Conservation (phyloP, 2,888 invertebrate species). For the Nysson spinosus region DNA sequence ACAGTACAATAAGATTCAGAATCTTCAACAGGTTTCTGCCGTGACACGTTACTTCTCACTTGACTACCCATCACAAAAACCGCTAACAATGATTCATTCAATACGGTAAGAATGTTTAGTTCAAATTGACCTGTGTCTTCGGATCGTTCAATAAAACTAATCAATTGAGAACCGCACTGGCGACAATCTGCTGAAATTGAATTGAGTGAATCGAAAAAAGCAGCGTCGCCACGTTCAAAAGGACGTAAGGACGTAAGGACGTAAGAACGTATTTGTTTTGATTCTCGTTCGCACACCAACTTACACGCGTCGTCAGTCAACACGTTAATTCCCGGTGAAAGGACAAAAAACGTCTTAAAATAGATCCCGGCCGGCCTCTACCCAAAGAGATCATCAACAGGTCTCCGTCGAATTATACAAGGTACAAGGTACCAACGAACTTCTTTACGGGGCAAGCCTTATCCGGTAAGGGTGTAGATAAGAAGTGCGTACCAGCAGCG, state of each 20-base stretch:
- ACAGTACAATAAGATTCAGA: too few species aligned
- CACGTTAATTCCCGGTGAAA: background rate
- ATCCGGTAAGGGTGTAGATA: background rate
- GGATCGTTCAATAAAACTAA: too few species aligned
- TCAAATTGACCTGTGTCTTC: too few species aligned
- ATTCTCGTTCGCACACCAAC: too few species aligned
- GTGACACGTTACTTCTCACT: conserved; percentile 10
- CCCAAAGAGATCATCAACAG: conserved; percentile 49
- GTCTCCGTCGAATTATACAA: conserved; percentile 37
- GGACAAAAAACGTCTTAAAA: too few species aligned
- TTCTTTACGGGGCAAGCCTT: background rate
- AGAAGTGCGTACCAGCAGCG: background rate
- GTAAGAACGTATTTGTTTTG: too few species aligned
- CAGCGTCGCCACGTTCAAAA: too few species aligned
- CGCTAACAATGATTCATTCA: background rate
- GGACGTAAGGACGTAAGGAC: too few species aligned
- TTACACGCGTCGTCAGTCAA: too few species aligned
- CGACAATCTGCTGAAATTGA: too few species aligned
- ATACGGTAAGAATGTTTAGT: background rate
- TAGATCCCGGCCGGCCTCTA: background rate
- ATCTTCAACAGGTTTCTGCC: conserved; percentile 40
- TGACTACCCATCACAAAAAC: conserved; percentile 5
- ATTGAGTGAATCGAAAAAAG: too few species aligned
- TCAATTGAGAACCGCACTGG: too few species aligned
- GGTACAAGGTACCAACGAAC: background rate